phyloP scores from a whole-genome alignment of 2,888 invertebrate species.

The Coelopa pilipes region DNA sequence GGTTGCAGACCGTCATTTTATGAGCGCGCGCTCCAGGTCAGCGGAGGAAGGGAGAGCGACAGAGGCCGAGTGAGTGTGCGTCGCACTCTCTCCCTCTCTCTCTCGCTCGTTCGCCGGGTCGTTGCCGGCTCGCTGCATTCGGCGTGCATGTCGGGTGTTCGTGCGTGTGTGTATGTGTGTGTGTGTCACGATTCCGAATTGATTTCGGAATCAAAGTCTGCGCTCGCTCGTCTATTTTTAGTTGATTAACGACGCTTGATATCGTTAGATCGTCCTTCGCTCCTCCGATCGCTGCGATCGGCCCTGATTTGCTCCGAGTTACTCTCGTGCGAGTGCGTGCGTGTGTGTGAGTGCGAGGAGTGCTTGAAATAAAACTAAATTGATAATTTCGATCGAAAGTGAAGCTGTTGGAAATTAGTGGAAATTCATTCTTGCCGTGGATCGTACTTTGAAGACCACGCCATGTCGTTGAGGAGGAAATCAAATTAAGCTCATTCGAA shows the following conservation, averaged over 20 bases:
- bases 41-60: neutral
- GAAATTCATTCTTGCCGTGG: neutral
- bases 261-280: conserved; percentile 58
- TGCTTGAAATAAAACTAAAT: no score
- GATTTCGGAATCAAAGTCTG: conserved; percentile 40
- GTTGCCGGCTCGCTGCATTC: conserved; percentile 3
- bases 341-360: no score
- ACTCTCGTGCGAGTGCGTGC: neutral
- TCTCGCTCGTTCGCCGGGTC: neutral
- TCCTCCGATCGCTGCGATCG: conserved; percentile 1
- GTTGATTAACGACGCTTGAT: conserved; percentile 66
- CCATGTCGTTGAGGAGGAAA: no score
- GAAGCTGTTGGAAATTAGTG: neutral
- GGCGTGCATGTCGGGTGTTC: neutral
- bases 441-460: no score
- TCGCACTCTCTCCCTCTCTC: neutral
- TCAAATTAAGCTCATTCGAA: no score
- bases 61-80: neutral
- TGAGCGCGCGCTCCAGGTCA: neutral
- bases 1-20: conserved; percentile 1
- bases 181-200: conserved; percentile 37
- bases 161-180: conserved; percentile 29
- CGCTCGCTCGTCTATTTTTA: conserved; percentile 59
- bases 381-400: conserved; percentile 8
- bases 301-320: neutral